A percentile compares a stretch with the other conserved stretches of the same genome.
Evolutionary conservation across 1,140 invertebrate genomes (phyloP).

Genomic region (Atta texana): DNA sequence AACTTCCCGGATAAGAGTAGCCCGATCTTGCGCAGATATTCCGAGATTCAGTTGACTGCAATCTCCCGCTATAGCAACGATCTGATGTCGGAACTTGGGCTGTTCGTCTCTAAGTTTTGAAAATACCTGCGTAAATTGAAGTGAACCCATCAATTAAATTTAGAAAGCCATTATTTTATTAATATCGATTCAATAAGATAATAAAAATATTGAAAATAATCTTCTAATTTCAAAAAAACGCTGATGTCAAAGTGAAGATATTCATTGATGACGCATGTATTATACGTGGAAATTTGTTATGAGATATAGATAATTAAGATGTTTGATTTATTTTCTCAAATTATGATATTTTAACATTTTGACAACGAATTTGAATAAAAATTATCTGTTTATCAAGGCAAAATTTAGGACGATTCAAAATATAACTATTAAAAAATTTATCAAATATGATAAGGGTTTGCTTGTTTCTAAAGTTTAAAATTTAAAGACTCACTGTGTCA

Average conservation of each 20-base stretch:
- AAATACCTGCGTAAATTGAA: constrained; percentile 86
- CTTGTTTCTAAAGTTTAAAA: too few relatives aligned
- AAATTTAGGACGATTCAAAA: background rate
- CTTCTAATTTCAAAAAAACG: background rate
- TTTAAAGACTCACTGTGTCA: constrained; percentile 87
- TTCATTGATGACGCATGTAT: constrained; percentile 12
- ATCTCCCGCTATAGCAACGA: constrained; percentile 88
- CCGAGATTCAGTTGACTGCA: constrained; percentile 86
- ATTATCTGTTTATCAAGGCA: background rate
- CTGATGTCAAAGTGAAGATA: background rate
- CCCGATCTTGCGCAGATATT: constrained; percentile 83
- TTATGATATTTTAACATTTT: constrained; percentile 1
- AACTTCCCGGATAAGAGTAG: constrained; percentile 87
- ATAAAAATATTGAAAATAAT: background rate
- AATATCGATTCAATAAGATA: background rate
- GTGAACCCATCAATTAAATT: background rate
- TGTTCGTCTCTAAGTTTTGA: constrained; percentile 86
- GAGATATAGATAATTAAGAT: background rate
- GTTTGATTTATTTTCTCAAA: background rate
- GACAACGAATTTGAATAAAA: background rate
- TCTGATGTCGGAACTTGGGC: constrained; percentile 89
- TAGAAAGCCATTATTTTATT: background rate
- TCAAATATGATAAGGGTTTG: background rate
- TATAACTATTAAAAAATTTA: background rate
- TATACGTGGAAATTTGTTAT: background rate